A percentile compares a stretch with the other conserved stretches of the same genome.
Conservation (phyloP, 1,140 invertebrate species). For the Archivesica marissinica region DNA sequence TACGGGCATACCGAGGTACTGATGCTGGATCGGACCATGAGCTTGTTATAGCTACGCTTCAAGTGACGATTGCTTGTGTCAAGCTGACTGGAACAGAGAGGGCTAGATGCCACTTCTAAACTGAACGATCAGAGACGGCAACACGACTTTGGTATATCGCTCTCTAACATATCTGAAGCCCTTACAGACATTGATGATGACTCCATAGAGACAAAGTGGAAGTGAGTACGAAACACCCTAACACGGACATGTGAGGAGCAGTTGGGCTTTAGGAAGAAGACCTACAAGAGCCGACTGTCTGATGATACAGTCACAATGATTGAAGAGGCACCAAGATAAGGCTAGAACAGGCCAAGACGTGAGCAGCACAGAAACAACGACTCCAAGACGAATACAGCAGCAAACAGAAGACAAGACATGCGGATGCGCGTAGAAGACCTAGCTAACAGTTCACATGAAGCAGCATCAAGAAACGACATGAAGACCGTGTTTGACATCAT, state of each 20-base stretch:
- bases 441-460: background rate
- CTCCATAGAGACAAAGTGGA: constrained; percentile 12
- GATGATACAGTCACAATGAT: constrained; percentile 18
- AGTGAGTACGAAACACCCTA: constrained; percentile 5
- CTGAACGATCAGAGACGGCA: background rate
- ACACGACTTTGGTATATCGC: background rate
- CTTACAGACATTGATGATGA: constrained; percentile 24
- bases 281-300: constrained; percentile 36
- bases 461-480: background rate
- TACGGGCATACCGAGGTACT: background rate
- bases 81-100: background rate
- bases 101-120: background rate
- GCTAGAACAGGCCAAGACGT: background rate
- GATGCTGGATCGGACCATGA: background rate
- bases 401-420: background rate
- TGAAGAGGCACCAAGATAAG: constrained; percentile 22
- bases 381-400: background rate
- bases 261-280: background rate
- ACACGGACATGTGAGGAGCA: constrained; percentile 14
- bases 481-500: constrained; percentile 1
- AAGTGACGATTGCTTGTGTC: background rate
- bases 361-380: constrained; percentile 10
- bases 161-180: constrained; percentile 26
- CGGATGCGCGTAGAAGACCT: background rate
- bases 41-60: background rate